A percentile compares a stretch with the other conserved stretches of the same genome.
phyloP scores from a whole-genome alignment of 2,797 vertebrate genomes.

The Morelia viridis region DNA sequence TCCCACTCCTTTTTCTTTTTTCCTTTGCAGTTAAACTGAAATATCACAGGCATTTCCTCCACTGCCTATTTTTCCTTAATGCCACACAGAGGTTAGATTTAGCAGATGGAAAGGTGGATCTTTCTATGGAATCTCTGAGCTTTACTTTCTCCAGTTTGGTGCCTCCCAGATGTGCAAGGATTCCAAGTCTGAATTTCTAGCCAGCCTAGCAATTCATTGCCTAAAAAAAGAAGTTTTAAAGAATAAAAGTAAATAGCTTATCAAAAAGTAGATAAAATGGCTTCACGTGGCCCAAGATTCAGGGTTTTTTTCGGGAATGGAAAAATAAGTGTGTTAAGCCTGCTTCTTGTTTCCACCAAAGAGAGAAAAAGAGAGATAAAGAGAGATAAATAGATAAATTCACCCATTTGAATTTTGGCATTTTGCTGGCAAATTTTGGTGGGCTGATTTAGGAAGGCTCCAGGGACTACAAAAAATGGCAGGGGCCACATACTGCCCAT shows the following conservation, averaged over 20 bases:
- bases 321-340: not conserved
- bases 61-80: not conserved
- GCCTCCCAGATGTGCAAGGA: not conserved
- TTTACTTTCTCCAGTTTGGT: not conserved
- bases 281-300: not conserved
- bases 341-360: not conserved
- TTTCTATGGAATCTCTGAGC: not conserved
- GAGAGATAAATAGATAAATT: not conserved
- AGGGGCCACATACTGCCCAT: not conserved
- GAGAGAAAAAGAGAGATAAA: not conserved
- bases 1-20: not conserved
- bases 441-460: not conserved
- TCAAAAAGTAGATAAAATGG: not conserved
- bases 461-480: not conserved
- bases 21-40: not conserved
- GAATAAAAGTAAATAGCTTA: not conserved
- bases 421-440: not conserved
- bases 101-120: not conserved
- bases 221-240: not conserved
- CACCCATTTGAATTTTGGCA: not conserved
- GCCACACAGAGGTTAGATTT: not conserved
- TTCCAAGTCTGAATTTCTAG: not conserved
- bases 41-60: not conserved
- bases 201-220: not conserved
- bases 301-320: not conserved